These are phyloP conservation scores for Mayetiola destructor DNA, from an alignment of 2,888 invertebrate genomes.

Conservation along the genomic window DNA sequence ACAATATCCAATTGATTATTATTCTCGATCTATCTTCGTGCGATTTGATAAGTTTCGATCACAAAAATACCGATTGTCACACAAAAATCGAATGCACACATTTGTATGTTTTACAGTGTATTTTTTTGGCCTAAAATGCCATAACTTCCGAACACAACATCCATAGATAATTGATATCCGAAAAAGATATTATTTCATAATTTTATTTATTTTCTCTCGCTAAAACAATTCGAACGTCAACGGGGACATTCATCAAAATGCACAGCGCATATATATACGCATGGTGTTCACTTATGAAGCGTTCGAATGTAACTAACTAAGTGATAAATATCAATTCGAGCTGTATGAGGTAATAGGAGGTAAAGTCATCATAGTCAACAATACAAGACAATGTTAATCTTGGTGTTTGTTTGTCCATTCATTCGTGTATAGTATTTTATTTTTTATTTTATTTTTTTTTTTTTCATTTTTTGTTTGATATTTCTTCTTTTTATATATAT, in stretches of 20 bases:
- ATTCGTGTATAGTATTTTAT: neutral
- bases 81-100: too few species aligned
- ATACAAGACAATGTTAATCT: neutral
- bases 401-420: conserved; percentile 5
- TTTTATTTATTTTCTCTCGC: too few species aligned
- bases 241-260: too few species aligned
- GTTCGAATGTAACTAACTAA: conserved; percentile 10
- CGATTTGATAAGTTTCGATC: too few species aligned
- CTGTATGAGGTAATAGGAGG: conserved; percentile 7
- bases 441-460: neutral
- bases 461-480: neutral
- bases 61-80: too few species aligned
- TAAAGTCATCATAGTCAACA: neutral
- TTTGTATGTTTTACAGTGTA: too few species aligned
- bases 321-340: neutral
- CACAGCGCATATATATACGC: neutral
- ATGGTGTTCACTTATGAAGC: conserved; percentile 5
- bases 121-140: too few species aligned
- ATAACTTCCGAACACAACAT: too few species aligned
- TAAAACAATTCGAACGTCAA: neutral
- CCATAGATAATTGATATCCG: too few species aligned
- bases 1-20: too few species aligned
- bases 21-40: too few species aligned
- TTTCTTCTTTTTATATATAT: neutral
- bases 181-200: too few species aligned